These are phyloP conservation scores for Bradypodion ventrale DNA, from an alignment of 2,797 vertebrate species.

Conservation along the genomic window DNA sequence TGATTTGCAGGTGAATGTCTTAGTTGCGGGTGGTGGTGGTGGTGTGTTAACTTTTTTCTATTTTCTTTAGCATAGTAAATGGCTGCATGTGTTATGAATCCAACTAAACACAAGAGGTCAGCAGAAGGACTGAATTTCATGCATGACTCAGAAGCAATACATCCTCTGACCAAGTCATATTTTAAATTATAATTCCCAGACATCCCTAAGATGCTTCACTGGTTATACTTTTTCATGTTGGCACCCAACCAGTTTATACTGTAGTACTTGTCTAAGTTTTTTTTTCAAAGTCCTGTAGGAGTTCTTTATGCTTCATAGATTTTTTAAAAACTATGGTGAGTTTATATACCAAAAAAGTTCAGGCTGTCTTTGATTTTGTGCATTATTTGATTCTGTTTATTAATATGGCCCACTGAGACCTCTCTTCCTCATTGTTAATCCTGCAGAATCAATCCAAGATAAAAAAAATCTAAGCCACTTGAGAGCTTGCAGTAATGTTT, in stretches of 20 bases:
- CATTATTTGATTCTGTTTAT: slow-evolving; percentile 65
- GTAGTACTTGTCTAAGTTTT: slow-evolving; percentile 46
- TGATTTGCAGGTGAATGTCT: neutral
- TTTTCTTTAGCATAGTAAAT: neutral
- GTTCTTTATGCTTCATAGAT: slow-evolving; percentile 51
- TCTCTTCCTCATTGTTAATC: slow-evolving; percentile 58
- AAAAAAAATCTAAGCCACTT: slow-evolving; percentile 49
- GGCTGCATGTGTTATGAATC: neutral
- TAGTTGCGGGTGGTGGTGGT: neutral
- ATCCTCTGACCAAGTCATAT: neutral
- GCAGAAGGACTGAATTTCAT: slow-evolving; percentile 9
- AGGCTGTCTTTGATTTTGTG: slow-evolving; percentile 57
- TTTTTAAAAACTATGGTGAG: slow-evolving; percentile 57
- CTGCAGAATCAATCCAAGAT: slow-evolving; percentile 58
- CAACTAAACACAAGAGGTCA: slow-evolving; percentile 16
- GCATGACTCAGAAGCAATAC: neutral
- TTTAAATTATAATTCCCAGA: slow-evolving; percentile 36
- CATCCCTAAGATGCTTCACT: slow-evolving; percentile 38
- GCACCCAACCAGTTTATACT: slow-evolving; percentile 41
- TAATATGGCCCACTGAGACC: slow-evolving; percentile 49
- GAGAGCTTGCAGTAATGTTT: slow-evolving; percentile 43
- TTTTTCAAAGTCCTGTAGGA: slow-evolving; percentile 44
- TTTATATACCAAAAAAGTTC: slow-evolving; percentile 24
- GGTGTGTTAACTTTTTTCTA: neutral
- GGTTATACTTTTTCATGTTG: slow-evolving; percentile 40